phyloP scores from a whole-genome alignment of 2,888 invertebrate species.

The Yponomeuta evonymella region DNA sequence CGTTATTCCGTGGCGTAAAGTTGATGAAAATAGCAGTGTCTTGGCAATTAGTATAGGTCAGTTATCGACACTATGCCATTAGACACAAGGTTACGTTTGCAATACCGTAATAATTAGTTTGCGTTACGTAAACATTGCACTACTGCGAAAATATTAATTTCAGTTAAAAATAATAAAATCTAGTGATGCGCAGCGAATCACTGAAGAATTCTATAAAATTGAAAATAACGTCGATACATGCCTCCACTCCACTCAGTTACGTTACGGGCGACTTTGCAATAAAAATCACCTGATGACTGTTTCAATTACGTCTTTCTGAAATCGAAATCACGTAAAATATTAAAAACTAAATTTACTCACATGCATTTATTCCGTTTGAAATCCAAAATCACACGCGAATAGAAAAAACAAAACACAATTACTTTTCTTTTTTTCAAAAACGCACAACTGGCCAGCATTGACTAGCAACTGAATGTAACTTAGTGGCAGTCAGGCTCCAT shows the following conservation, averaged over 20 bases:
- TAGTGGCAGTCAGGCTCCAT: conserved; percentile 5
- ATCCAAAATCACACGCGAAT: neutral
- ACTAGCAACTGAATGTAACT: neutral
- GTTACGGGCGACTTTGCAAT: too few species aligned
- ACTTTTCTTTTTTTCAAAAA: neutral
- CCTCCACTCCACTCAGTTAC: too few species aligned
- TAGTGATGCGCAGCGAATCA: too few species aligned
- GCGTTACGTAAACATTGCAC: neutral
- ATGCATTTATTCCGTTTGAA: neutral
- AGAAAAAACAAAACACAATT: neutral
- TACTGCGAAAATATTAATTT: neutral
- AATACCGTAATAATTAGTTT: neutral
- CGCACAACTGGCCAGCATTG: neutral
- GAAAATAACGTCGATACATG: too few species aligned
- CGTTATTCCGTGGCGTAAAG: neutral
- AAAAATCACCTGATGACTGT: neutral
- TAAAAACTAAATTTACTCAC: neutral
- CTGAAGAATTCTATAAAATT: too few species aligned
- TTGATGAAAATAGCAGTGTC: neutral
- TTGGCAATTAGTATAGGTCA: neutral
- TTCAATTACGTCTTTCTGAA: neutral
- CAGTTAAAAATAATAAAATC: neutral
- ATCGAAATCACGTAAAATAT: neutral
- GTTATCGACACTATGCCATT: neutral
- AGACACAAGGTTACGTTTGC: neutral